Conservation (phyloP, 2,888 invertebrate genomes). For the Papilio elwesi region DNA sequence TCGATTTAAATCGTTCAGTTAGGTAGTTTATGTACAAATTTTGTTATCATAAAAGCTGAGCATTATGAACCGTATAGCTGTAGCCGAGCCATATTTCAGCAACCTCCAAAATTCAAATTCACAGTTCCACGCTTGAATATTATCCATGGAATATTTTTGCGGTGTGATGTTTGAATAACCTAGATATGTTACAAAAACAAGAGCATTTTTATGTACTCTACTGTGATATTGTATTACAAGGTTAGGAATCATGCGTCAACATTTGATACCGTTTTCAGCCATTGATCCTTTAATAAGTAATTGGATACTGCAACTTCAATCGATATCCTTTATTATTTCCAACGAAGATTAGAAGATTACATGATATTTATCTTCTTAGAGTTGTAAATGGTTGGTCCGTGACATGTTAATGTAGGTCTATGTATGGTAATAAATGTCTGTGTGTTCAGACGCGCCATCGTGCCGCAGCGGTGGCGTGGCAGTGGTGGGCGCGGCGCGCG, state of each 20-base stretch:
- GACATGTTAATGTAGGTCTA: too few relatives aligned
- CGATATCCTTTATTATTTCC: too few relatives aligned
- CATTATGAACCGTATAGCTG: background rate
- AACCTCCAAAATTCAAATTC: constrained; percentile 14
- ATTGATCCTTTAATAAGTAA: too few relatives aligned
- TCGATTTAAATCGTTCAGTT: too few relatives aligned
- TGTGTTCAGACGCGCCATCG: constrained; percentile 90
- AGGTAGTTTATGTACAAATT: too few relatives aligned
- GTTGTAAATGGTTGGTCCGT: too few relatives aligned
- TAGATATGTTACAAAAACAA: constrained; percentile 19
- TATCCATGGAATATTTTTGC: constrained; percentile 12
- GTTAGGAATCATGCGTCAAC: background rate
- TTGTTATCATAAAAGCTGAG: too few relatives aligned
- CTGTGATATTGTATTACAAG: background rate
- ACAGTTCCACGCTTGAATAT: constrained; percentile 27
- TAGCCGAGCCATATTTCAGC: background rate
- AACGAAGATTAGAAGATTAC: too few relatives aligned
- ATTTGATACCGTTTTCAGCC: background rate
- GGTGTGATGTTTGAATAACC: constrained; percentile 24
- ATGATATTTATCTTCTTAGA: too few relatives aligned
- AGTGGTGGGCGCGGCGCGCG: constrained; percentile 94
- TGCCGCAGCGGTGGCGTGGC: constrained; percentile 89
- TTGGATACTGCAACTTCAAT: too few relatives aligned
- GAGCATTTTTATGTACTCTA: constrained; percentile 9
- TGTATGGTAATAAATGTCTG: background rate